phyloP scores from a whole-genome alignment of 2,113 vertebrate species.

The Mola mola region DNA sequence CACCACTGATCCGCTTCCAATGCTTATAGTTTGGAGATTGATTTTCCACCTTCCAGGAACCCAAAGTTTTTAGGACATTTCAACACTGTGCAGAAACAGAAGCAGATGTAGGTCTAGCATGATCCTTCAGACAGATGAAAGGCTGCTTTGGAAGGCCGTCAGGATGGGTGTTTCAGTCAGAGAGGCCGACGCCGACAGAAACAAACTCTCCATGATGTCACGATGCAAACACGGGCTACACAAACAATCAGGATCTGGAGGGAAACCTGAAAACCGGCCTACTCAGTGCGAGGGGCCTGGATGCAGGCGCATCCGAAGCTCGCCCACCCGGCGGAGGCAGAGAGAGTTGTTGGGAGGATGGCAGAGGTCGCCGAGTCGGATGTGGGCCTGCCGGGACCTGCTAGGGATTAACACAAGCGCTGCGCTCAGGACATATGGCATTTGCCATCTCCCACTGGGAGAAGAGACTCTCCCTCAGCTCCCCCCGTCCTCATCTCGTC shows the following conservation, averaged over 20 bases:
- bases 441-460: conserved; percentile 82
- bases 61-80: too few species aligned
- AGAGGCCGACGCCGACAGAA: too few species aligned
- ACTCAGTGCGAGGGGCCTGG: too few species aligned
- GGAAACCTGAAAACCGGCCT: too few species aligned
- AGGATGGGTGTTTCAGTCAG: too few species aligned
- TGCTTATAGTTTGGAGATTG: too few species aligned
- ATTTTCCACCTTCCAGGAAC: too few species aligned
- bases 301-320: background rate
- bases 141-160: too few species aligned
- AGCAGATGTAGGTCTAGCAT: too few species aligned
- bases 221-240: background rate
- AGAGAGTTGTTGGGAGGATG: conserved; percentile 10
- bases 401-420: conserved; percentile 79
- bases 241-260: background rate
- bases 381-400: conserved; percentile 74
- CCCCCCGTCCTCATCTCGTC: conserved; percentile 37
- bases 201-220: background rate
- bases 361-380: conserved; percentile 73
- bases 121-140: too few species aligned
- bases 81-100: too few species aligned
- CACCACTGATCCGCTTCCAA: too few species aligned
- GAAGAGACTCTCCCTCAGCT: conserved; percentile 60
- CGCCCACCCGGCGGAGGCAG: conserved; percentile 18
- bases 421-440: conserved; percentile 82